Evolutionary conservation across 2,797 vertebrate genomes (phyloP).

Genomic region (Macrochelys suwanniensis): DNA sequence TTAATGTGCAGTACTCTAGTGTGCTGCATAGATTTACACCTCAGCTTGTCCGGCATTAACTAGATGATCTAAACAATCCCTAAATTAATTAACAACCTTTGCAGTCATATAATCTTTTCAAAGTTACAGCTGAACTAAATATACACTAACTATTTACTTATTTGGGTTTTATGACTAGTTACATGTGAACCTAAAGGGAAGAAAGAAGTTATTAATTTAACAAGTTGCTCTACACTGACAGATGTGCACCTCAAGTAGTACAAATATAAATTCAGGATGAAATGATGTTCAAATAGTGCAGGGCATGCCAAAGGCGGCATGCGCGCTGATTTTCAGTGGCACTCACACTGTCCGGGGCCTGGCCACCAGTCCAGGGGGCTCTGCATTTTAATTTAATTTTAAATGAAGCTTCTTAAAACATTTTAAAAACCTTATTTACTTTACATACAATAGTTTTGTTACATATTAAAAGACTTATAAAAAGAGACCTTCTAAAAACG

Average conservation of each 20-base stretch:
- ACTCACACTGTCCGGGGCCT: no score
- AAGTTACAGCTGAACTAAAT: background rate
- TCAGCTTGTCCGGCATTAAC: background rate
- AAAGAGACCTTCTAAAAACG: no score
- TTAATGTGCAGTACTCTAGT: background rate
- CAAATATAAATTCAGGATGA: background rate
- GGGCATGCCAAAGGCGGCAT: no score
- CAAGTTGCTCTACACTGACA: background rate
- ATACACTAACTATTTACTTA: background rate
- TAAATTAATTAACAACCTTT: background rate
- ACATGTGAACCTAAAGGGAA: background rate
- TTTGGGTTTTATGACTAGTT: background rate
- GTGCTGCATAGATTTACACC: background rate
- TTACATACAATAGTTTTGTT: no score
- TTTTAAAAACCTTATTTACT: no score
- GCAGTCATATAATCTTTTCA: background rate
- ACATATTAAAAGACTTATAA: no score
- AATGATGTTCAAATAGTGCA: background rate
- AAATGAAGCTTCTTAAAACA: no score
- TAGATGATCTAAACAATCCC: background rate
- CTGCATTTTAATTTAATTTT: no score
- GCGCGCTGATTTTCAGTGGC: no score
- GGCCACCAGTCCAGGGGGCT: no score
- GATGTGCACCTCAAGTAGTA: background rate
- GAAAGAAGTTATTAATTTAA: background rate